Percentiles rank a stretch among this genome's conserved stretches.
Evolutionary conservation across 35 echinoderm and acorn worm genomes (phyloP).

Genomic region (Ptychodera flava): DNA sequence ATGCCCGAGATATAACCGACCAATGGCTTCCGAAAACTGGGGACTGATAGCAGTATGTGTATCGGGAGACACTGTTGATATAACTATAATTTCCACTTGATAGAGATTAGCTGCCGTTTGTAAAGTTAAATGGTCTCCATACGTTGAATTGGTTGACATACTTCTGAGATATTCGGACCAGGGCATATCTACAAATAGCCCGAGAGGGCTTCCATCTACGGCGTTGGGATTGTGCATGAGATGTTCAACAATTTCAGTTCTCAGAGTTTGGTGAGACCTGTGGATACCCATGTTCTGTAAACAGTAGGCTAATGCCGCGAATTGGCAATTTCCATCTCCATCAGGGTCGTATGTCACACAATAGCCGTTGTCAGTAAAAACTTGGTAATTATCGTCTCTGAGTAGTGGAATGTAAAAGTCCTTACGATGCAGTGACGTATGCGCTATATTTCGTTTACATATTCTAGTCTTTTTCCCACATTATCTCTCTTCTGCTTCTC

Average conservation of each 20-base stretch:
- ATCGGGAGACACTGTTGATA: too few species aligned
- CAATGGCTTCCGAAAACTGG: too few species aligned
- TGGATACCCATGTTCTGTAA: conserved; percentile 1
- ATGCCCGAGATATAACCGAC: too few species aligned
- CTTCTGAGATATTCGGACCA: not conserved
- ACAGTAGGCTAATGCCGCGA: not conserved
- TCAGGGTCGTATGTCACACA: conserved; percentile 3
- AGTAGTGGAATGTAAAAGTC: not conserved
- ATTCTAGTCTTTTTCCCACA: conserved; percentile 20
- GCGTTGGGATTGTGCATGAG: not conserved
- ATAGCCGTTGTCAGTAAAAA: not conserved
- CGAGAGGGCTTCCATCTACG: not conserved
- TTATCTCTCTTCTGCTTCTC: too few species aligned
- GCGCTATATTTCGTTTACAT: not conserved
- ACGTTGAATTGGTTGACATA: conserved; percentile 4
- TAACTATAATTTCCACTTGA: conserved; percentile 3
- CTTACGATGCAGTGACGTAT: not conserved
- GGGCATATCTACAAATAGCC: not conserved
- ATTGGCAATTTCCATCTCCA: conserved; percentile 27
- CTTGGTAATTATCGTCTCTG: not conserved
- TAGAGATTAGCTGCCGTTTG: not conserved
- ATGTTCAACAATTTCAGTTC: not conserved
- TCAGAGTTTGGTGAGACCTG: conserved; percentile 16
- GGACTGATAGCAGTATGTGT: too few species aligned
- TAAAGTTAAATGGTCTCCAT: conserved; percentile 13